phyloP scores from a whole-genome alignment of 2,888 invertebrate species.

The Crepidodera aurea region DNA sequence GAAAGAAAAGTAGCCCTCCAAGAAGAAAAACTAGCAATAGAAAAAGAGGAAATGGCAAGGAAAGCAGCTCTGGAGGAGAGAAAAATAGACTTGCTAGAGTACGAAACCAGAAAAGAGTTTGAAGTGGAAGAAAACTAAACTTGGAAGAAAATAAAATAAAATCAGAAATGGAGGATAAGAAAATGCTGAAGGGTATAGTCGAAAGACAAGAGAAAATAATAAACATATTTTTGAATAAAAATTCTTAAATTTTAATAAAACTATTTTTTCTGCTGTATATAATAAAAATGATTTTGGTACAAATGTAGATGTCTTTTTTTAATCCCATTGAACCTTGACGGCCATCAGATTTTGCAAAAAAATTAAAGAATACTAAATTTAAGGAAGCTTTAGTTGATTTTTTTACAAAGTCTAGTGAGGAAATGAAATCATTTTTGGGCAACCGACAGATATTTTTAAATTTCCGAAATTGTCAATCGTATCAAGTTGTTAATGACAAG shows the following conservation, averaged over 20 bases:
- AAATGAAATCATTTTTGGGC: constrained; percentile 44
- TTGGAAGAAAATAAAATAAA: background rate
- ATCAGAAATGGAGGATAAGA: too few species aligned
- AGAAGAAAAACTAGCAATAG: background rate
- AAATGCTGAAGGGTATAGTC: too few species aligned
- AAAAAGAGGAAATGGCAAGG: background rate
- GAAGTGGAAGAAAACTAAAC: too few species aligned
- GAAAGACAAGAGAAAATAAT: background rate
- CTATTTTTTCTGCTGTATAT: too few species aligned
- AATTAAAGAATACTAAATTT: constrained; percentile 43
- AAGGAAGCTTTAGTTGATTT: constrained; percentile 42
- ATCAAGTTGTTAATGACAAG: constrained; percentile 38
- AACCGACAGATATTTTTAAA: constrained; percentile 4
- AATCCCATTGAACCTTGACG: constrained; percentile 46
- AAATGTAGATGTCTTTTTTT: too few species aligned
- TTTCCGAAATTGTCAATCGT: constrained; percentile 7
- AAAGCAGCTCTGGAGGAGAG: background rate
- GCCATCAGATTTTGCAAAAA: constrained; percentile 28
- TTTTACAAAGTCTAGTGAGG: constrained; percentile 43
- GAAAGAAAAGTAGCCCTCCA: background rate
- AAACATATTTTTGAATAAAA: too few species aligned
- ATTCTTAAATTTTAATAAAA: constrained; percentile 39
- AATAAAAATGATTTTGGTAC: too few species aligned
- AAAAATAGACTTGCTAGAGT: background rate
- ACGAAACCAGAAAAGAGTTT: background rate